These are phyloP conservation scores for Zoroaster sp. DNA, from an alignment of 53 echinoderm and acorn worm genomes.

Conservation along the genomic window DNA sequence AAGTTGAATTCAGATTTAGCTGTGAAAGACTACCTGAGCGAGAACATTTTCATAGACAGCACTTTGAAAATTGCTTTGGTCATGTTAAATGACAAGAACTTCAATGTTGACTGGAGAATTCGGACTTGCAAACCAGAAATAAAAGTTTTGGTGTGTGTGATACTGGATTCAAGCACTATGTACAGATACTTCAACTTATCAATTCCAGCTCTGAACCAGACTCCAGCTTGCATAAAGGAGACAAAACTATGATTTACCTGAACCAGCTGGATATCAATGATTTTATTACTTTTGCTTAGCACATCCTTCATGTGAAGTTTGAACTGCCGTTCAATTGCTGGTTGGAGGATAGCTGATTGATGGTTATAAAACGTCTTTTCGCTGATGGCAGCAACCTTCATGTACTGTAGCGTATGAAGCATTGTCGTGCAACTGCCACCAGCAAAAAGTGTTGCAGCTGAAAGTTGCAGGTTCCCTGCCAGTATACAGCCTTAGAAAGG, in stretches of 20 bases:
- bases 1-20: background rate
- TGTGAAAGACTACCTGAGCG: background rate
- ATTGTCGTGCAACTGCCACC: background rate
- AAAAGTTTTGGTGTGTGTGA: no score
- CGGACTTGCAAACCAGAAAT: no score
- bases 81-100: no score
- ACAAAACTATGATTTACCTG: background rate
- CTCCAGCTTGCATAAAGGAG: background rate
- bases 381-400: background rate
- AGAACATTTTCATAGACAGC: no score
- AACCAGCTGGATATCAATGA: conserved; percentile 48
- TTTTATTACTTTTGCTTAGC: conserved; percentile 5
- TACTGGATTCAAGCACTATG: no score
- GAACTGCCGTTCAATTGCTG: no score
- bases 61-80: no score
- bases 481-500: background rate
- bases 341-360: no score
- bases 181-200: background rate
- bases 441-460: background rate
- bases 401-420: background rate
- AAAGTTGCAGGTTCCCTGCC: background rate
- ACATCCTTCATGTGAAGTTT: no score
- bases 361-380: no score
- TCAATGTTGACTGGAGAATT: no score
- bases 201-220: background rate